Conservation (phyloP, 2,888 invertebrate genomes). For the Epinotia demarniana region DNA sequence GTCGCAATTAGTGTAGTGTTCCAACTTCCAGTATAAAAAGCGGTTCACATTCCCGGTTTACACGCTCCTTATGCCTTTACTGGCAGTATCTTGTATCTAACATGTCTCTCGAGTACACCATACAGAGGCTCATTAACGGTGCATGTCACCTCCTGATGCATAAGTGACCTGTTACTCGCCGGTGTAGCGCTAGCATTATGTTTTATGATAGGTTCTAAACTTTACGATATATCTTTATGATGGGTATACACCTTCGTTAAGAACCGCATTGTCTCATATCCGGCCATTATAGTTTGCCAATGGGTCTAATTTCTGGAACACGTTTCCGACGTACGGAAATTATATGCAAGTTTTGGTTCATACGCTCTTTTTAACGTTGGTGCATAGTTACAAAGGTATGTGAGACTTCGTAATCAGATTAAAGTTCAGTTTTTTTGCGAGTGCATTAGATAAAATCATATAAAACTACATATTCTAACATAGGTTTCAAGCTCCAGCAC, state of each 20-base stretch:
- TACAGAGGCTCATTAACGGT: slow-evolving; percentile 10
- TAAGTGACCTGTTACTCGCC: not conserved
- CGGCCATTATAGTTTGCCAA: not conserved
- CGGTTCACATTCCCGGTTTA: not conserved
- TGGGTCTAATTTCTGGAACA: not conserved
- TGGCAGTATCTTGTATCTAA: not conserved
- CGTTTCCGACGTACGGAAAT: not conserved
- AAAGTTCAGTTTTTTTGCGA: not conserved
- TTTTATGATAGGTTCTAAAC: not conserved
- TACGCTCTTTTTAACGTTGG: not conserved
- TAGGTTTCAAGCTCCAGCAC: not conserved
- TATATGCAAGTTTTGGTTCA: not conserved
- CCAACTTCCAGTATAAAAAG: not conserved
- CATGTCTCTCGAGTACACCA: not conserved
- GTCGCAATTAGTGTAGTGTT: not conserved
- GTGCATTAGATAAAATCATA: not conserved
- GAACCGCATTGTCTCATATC: not conserved
- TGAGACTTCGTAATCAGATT: not conserved
- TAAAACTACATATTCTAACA: not conserved
- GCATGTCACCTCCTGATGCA: not conserved
- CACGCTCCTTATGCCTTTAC: not conserved
- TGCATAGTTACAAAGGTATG: not conserved
- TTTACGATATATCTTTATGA: not conserved
- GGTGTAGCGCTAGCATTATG: not conserved
- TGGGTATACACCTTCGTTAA: slow-evolving; percentile 1